Base-by-base conservation (phyloP, 2,888 invertebrate genomes). In the Lomographa bimaculata region DNA sequence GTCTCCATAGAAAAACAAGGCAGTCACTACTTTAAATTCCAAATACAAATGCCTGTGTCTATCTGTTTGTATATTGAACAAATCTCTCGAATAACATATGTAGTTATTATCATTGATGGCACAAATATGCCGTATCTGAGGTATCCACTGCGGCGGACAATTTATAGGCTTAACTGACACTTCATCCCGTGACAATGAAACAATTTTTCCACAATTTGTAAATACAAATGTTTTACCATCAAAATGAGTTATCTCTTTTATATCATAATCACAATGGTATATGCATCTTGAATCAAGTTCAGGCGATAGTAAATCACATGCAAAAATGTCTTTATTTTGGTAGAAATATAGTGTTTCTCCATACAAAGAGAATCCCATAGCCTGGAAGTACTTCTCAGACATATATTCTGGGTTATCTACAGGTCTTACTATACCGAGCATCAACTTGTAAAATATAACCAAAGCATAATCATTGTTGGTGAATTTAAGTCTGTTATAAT, bases 1-100 rank as follows among this genome's bases (percentile, higher is more conserved):
- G 27, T 84, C 80, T 5, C 74, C 76, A 49, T 86, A 85, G 48
- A 82, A 85, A 54, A 82, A 85, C 35, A 83, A 46, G 0, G 85
- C 76, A 4, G 81, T 80, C 32, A 86, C 76, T 0, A 71, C 65
- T 7, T 79, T 79, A 47, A 84, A 84, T 23, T 86, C 84, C 33
- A 84, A 53, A 50, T 84, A 86, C 26, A 83, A 55, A 58, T 80
- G 81, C 18, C 65, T 56, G 17, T 74, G 71, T 21, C 66, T 61
- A 9, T 81, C 76, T 0, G 80, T 81, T 57, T 82, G 78, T 16
- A 86, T 75, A 62, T 78, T 76, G 16, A 86, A 82, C 29, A 86
- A 42, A 49, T 77, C 75, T 10, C 80, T 52, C 0, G 86, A 86
- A 41, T 82, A 85, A 43, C 78, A 83, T 1, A 86, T 71, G 49